Percentiles rank a stretch among this genome's conserved stretches.
phyloP scores from a whole-genome alignment of 2,797 vertebrate species.

The Gobio occitaniae region DNA sequence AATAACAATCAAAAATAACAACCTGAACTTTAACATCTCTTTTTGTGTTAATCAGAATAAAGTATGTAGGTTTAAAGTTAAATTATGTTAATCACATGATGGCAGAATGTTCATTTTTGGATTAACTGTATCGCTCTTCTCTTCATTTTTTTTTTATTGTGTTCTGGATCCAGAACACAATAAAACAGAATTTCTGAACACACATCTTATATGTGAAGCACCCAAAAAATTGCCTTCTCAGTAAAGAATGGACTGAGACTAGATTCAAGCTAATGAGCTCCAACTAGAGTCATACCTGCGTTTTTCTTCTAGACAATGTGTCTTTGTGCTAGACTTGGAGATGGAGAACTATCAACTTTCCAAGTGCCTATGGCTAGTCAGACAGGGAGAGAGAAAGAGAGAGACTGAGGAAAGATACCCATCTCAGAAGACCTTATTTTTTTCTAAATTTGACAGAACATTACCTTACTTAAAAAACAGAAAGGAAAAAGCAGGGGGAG shows the following conservation, averaged over 20 bases:
- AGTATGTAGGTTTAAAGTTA: background rate
- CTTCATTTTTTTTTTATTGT: background rate
- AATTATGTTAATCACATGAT: background rate
- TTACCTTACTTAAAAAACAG: background rate
- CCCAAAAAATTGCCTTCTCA: conserved; percentile 27
- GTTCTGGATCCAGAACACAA: background rate
- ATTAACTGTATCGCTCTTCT: background rate
- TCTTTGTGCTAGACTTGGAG: conserved; percentile 60
- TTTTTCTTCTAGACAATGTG: conserved; percentile 61
- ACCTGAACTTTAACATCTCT: background rate
- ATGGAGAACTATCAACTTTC: conserved; percentile 64
- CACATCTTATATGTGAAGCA: conserved; percentile 14
- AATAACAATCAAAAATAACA: background rate
- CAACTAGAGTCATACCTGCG: conserved; percentile 51
- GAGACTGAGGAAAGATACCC: conserved; percentile 4
- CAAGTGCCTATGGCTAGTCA: conserved; percentile 56
- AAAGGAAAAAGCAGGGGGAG: background rate
- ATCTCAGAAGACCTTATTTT: conserved; percentile 20
- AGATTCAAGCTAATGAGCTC: conserved; percentile 51
- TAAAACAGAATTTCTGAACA: conserved; percentile 34
- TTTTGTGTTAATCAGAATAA: background rate
- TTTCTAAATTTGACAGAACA: conserved; percentile 30
- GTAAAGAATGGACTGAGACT: conserved; percentile 43
- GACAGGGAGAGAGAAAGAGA: conserved; percentile 30
- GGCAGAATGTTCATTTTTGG: background rate